These are phyloP conservation scores for Theodoxus fluviatilis DNA, from an alignment of 2,888 invertebrate species.

Conservation along the genomic window DNA sequence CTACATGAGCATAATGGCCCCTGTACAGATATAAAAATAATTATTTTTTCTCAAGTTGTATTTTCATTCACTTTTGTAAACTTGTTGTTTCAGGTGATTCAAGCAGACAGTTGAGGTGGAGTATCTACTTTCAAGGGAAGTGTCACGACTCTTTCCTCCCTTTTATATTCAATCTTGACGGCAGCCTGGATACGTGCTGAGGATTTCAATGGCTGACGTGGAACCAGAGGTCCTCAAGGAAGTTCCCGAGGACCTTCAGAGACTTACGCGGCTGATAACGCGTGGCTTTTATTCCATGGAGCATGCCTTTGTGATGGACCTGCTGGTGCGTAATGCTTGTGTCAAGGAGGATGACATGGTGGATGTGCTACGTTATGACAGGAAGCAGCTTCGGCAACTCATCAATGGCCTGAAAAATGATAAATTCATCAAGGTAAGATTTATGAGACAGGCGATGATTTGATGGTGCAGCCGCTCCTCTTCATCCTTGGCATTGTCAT, in stretches of 20 bases:
- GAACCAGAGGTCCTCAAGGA: conserved; percentile 74
- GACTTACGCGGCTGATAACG: conserved; percentile 85
- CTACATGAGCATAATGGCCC: neutral
- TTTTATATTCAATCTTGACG: too few species aligned
- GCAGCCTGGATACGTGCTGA: neutral
- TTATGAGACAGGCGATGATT: too few species aligned
- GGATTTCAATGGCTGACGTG: conserved; percentile 30
- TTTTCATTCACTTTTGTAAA: neutral
- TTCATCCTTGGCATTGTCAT: too few species aligned
- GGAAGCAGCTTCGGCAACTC: conserved; percentile 85
- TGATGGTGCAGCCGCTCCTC: too few species aligned
- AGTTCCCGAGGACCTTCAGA: conserved; percentile 91
- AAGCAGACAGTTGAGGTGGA: too few species aligned
- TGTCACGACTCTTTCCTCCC: too few species aligned
- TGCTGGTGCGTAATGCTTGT: conserved; percentile 93
- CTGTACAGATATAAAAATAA: neutral
- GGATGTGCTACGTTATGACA: conserved; percentile 89
- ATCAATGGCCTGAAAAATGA: conserved; percentile 82
- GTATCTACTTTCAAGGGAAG: too few species aligned
- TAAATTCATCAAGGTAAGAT: conserved; percentile 73
- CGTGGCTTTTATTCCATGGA: conserved; percentile 93
- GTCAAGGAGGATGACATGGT: conserved; percentile 71
- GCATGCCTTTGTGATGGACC: conserved; percentile 92
- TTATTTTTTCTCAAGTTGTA: neutral
- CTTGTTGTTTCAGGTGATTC: too few species aligned